phyloP scores from a whole-genome alignment of 2,113 vertebrate genomes.

The Malurus cyaneus region DNA sequence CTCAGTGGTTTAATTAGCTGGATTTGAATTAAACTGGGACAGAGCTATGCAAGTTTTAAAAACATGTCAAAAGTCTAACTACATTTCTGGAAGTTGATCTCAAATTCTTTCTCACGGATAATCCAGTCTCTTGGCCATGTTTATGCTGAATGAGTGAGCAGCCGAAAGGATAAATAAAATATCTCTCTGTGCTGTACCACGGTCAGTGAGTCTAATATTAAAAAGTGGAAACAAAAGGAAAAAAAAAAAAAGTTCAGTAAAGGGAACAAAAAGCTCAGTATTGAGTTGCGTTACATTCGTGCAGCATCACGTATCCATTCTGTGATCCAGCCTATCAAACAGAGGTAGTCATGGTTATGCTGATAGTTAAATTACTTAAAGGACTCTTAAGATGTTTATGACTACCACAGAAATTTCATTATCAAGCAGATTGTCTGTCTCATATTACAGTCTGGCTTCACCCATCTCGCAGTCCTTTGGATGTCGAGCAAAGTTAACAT shows the following conservation, averaged over 20 bases:
- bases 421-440: slow-evolving; percentile 69
- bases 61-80: slow-evolving; percentile 39
- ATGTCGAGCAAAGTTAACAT: slow-evolving; percentile 68
- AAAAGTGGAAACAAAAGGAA: slow-evolving; percentile 14
- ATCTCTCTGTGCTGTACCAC: neutral
- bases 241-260: neutral
- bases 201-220: neutral
- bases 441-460: slow-evolving; percentile 61
- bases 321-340: slow-evolving; percentile 29
- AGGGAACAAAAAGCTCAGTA: slow-evolving; percentile 3
- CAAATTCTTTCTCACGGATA: slow-evolving; percentile 62
- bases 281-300: neutral
- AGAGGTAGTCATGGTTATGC: slow-evolving; percentile 42
- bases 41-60: slow-evolving; percentile 28
- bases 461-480: slow-evolving; percentile 65
- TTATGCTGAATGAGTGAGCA: slow-evolving; percentile 38
- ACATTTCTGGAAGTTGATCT: slow-evolving; percentile 39
- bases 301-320: neutral
- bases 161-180: slow-evolving; percentile 42
- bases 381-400: slow-evolving; percentile 68
- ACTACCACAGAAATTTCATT: slow-evolving; percentile 67
- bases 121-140: slow-evolving; percentile 53
- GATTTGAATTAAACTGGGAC: slow-evolving; percentile 47
- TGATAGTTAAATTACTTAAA: slow-evolving; percentile 66
- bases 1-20: slow-evolving; percentile 55